phyloP scores from a whole-genome alignment of 1,140 invertebrate genomes.

The Aphelenchoides besseyi region DNA sequence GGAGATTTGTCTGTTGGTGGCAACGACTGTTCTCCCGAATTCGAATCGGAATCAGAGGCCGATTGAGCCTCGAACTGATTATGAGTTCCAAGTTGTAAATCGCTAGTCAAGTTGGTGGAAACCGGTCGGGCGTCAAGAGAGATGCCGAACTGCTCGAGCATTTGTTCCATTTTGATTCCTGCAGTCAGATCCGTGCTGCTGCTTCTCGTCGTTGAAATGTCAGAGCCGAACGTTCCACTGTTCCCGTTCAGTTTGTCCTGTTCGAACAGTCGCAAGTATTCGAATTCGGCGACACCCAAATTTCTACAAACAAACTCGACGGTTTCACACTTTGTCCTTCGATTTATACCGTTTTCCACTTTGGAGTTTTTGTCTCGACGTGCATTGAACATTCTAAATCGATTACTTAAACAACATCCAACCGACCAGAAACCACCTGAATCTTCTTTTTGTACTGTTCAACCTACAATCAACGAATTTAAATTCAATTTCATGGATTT shows the following conservation, averaged over 20 bases:
- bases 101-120: background rate
- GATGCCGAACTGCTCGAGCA: constrained; percentile 19
- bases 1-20: background rate
- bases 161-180: constrained; percentile 12
- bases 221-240: background rate
- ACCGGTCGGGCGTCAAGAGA: background rate
- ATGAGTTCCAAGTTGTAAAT: background rate
- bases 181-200: constrained; percentile 2
- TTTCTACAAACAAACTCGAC: constrained; percentile 12
- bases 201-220: constrained; percentile 9
- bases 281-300: constrained; percentile 19
- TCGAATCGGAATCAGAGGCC: constrained; percentile 10
- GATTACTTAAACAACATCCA: background rate
- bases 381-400: constrained; percentile 27
- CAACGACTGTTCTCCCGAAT: background rate
- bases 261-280: constrained; percentile 20
- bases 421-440: constrained; percentile 1
- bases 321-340: background rate
- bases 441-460: constrained; percentile 32
- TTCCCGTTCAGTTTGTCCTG: constrained; percentile 13
- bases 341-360: constrained; percentile 32
- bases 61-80: background rate
- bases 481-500: background rate
- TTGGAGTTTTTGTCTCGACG: constrained; percentile 28
- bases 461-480: background rate